These are phyloP conservation scores for Eubasilissa regina DNA, from an alignment of 1,140 invertebrate genomes.

Conservation along the genomic window DNA sequence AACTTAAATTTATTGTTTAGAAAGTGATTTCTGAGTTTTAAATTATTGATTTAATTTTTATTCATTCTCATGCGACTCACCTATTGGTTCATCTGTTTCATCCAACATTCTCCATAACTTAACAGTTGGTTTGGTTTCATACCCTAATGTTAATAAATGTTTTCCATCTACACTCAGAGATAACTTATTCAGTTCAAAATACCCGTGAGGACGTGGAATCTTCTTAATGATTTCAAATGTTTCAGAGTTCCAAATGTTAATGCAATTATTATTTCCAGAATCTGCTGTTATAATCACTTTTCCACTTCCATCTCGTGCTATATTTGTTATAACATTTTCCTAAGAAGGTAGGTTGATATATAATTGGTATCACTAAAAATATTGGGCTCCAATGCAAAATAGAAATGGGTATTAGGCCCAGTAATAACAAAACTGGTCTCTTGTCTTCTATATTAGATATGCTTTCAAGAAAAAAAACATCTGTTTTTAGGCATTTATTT, in stretches of 20 bases:
- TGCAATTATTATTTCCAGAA: constrained; percentile 36
- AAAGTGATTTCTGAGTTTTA: no score
- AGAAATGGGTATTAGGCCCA: no score
- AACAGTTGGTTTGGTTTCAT: constrained; percentile 36
- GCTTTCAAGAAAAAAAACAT: no score
- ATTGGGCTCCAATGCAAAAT: no score
- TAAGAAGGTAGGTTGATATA: background rate
- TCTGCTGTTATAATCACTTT: constrained; percentile 43
- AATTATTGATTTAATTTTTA: no score
- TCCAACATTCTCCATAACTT: constrained; percentile 38
- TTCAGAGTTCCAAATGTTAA: constrained; percentile 39
- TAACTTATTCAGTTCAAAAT: constrained; percentile 18
- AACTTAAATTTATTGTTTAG: no score
- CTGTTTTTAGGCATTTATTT: no score
- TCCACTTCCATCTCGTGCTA: constrained; percentile 33
- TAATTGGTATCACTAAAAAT: no score
- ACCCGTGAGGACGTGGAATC: constrained; percentile 26
- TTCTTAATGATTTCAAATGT: background rate
- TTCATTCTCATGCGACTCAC: background rate
- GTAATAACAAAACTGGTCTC: no score
- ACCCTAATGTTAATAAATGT: constrained; percentile 39
- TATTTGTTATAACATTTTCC: constrained; percentile 40
- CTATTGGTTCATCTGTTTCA: constrained; percentile 2
- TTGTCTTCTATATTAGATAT: no score
- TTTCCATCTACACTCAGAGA: constrained; percentile 34